phyloP scores from a whole-genome alignment of 1,140 invertebrate genomes.

The Akabosia matsudoensis region DNA sequence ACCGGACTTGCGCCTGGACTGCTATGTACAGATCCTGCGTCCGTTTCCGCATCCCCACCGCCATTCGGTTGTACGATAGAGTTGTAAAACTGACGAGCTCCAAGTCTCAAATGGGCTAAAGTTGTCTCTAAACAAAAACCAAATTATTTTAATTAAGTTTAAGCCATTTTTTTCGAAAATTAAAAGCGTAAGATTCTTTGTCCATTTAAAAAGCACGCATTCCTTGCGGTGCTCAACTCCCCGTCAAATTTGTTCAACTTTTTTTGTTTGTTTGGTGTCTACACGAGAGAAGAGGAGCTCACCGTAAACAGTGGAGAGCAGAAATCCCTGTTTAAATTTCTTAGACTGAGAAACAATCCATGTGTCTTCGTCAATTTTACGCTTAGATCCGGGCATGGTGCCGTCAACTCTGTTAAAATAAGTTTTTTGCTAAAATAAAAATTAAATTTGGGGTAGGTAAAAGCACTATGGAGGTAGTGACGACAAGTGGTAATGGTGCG shows the following conservation, averaged over 20 bases:
- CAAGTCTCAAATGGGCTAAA: slow-evolving; percentile 28
- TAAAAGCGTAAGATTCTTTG: no score
- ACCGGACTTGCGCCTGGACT: slow-evolving; percentile 8
- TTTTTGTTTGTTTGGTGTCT: neutral
- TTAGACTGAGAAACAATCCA: slow-evolving; percentile 40
- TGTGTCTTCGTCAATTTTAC: slow-evolving; percentile 39
- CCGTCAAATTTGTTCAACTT: neutral
- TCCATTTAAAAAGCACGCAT: no score
- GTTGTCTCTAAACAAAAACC: slow-evolving; percentile 28
- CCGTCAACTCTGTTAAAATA: neutral
- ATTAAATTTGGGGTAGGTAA: neutral
- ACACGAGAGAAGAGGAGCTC: neutral
- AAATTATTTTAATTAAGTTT: neutral
- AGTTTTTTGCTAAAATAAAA: no score
- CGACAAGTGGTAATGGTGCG: neutral
- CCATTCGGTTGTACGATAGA: neutral
- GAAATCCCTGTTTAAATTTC: slow-evolving; percentile 33
- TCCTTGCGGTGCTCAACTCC: no score
- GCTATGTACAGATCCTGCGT: no score
- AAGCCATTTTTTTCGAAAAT: neutral
- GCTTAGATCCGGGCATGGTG: slow-evolving; percentile 38
- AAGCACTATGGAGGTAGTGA: neutral
- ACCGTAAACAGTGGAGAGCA: slow-evolving; percentile 31
- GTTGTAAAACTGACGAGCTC: slow-evolving; percentile 27
- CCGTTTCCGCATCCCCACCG: neutral